phyloP scores from a whole-genome alignment of 2,888 invertebrate genomes.

The Acronicta alni region DNA sequence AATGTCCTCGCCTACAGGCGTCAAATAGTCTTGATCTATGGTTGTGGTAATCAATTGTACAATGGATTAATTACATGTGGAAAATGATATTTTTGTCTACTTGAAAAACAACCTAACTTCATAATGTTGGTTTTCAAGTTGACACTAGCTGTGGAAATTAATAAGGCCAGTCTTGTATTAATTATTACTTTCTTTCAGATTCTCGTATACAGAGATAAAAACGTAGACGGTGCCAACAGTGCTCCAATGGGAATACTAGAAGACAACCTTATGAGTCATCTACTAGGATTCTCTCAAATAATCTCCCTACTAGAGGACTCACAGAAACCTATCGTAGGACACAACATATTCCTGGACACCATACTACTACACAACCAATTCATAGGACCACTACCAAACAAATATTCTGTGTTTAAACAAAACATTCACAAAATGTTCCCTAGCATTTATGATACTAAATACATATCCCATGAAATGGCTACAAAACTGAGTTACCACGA shows the following conservation, averaged over 20 bases:
- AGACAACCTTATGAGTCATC: constrained; percentile 82
- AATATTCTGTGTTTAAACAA: constrained; percentile 91
- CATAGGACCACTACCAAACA: constrained; percentile 91
- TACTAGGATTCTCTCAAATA: constrained; percentile 92
- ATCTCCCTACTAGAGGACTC: constrained; percentile 89
- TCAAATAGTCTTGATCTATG: no score
- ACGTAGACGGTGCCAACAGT: constrained; percentile 77
- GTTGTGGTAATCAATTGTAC: no score
- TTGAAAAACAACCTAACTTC: no score
- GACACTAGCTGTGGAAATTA: no score
- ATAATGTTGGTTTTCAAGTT: no score
- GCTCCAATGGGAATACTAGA: constrained; percentile 80
- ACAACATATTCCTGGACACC: constrained; percentile 92
- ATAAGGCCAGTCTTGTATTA: no score
- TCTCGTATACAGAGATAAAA: constrained; percentile 78
- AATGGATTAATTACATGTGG: no score
- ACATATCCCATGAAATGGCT: constrained; percentile 89
- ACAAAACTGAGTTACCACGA: constrained; percentile 80
- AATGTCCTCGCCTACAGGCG: no score
- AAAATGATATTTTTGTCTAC: no score
- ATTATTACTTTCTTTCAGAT: constrained; percentile 76
- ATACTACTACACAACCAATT: constrained; percentile 93
- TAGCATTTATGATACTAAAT: constrained; percentile 92
- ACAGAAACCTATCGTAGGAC: constrained; percentile 93
- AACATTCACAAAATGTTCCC: constrained; percentile 91